A percentile compares a stretch with the other conserved stretches of the same genome.
Conservation (phyloP, 2,113 vertebrate genomes). For the Dryoscopus gambensis region DNA sequence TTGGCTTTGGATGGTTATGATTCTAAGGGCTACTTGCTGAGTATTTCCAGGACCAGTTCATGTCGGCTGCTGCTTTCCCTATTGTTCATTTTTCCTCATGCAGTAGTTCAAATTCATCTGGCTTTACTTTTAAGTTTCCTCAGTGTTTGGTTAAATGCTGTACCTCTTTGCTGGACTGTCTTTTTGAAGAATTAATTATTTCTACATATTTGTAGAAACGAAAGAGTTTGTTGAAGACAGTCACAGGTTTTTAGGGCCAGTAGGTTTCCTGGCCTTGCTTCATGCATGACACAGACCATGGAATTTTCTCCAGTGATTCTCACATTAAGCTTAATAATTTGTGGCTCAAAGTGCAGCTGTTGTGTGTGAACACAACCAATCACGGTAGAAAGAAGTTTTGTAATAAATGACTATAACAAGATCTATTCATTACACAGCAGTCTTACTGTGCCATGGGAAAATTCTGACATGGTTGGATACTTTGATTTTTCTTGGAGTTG, state of each 20-base stretch:
- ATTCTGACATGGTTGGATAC: neutral
- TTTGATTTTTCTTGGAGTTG: neutral
- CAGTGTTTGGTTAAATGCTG: neutral
- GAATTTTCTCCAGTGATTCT: neutral
- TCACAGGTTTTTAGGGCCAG: neutral
- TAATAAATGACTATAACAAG: neutral
- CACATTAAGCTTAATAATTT: slow-evolving; percentile 15
- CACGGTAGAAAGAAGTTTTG: neutral
- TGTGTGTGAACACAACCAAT: neutral
- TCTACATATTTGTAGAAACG: neutral
- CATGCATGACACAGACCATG: neutral
- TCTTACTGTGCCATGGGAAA: slow-evolving; percentile 2
- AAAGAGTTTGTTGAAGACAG: neutral
- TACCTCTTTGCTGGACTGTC: neutral
- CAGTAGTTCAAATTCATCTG: neutral
- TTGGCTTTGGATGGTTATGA: neutral
- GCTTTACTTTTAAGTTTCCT: neutral
- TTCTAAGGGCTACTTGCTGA: neutral
- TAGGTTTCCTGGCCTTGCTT: neutral
- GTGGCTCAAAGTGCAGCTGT: slow-evolving; percentile 32
- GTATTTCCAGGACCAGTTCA: neutral
- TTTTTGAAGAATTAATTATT: neutral
- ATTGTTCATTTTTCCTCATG: neutral
- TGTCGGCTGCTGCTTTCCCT: neutral
- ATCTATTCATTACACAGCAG: neutral